Base-by-base conservation (phyloP, 2,888 invertebrate genomes). In the Pristionchus japonicus region DNA sequence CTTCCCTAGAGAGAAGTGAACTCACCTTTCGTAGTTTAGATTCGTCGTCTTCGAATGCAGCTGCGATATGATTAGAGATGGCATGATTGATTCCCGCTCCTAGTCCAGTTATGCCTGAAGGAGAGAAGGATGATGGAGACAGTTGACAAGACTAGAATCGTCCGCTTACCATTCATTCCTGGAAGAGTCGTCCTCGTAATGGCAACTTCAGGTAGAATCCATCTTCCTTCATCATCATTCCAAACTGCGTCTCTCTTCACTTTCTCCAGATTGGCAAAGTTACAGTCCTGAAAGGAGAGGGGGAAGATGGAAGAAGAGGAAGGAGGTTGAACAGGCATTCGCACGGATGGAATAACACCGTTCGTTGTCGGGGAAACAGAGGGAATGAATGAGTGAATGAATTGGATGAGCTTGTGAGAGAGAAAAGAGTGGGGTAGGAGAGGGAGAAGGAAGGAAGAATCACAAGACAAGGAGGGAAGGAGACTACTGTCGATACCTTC, bases 191-290 rank as follows among this genome's bases (percentile, higher is more conserved):
- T 96, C 89, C 96, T 95, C 52, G 96, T 96, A 70, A 96, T 95
- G 11, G 96, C 94, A 86, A 97, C 93, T 89, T 96, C 96, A 0
- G 97, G 97, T 88, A 97, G 94, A 31, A 90, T 88, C 92, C 92
- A 92, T 77, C 90, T 67, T 37, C 96, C 96, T 2, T 96, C 95
- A 88, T 97, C 97, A 89, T 97, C 97, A 93, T 96, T 96, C 97
- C 97, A 97, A 77, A 96, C 94, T 0, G 97, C 96, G 89, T 96
- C 96, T 86, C 96, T 95, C 94, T 96, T 96, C 40, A 97, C 96
- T 85, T 95, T 95, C 88, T 97, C 97, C 64, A 97, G 94, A 95
- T 97, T 96, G 94, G 96, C 88, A 86, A 91, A 91, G 89, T 91
- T 92, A 27, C 90, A 91, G 37, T 92, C 92, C 90, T 90, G 70